Base-by-base conservation (phyloP, 2,797 vertebrate species). In the Knipowitschia caucasica region DNA sequence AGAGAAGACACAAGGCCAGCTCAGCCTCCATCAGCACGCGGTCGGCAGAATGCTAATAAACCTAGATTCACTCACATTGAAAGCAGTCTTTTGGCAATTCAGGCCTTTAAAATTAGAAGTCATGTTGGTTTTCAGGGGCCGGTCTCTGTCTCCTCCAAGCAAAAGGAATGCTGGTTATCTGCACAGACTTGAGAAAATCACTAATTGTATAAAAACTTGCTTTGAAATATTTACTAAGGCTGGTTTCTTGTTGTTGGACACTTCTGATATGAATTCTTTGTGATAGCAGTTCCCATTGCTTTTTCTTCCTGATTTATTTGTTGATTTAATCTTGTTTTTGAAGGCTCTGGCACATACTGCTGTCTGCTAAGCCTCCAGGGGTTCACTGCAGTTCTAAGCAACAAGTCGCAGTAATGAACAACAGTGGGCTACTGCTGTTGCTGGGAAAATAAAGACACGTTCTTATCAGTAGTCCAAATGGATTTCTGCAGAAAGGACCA, bases 81-180 rank as follows among this genome's bases (percentile, higher is more conserved):
- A 88, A 85, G 86, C 79, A 75, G 78, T 60, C 78, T 84, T 81
- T 85, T 82, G 77, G 79, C 75, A 82, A 86, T 84, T 84, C 77
- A 76, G 75, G 82, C 71, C 82, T 84, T 82, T 84, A 77, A 83
- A 84, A 84, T 84, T 82, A 64, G 75, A 84, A 80, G 78, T 82
- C 67, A 73, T 74, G 71, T 80, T 82, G 57, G 77, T 61, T 79
- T 84, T 78, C 81, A 77, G 73, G 64, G 62, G 50, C 31, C 24
- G 2, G 45, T 68, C 67, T 64, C 63, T 47, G 38, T 64, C 52
- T 64, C 52, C 53, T 57, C 56, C 57, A 56, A 54, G 58, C 59
- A 62, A 68, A 85, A 67, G 68, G 69, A 66, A 69, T 62, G 55
- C 64, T 60, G 56, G 68, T 77, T 73, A 69, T 49, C 57, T 38